phyloP scores from a whole-genome alignment of 2,797 vertebrate genomes.

The Lates japonicus region DNA sequence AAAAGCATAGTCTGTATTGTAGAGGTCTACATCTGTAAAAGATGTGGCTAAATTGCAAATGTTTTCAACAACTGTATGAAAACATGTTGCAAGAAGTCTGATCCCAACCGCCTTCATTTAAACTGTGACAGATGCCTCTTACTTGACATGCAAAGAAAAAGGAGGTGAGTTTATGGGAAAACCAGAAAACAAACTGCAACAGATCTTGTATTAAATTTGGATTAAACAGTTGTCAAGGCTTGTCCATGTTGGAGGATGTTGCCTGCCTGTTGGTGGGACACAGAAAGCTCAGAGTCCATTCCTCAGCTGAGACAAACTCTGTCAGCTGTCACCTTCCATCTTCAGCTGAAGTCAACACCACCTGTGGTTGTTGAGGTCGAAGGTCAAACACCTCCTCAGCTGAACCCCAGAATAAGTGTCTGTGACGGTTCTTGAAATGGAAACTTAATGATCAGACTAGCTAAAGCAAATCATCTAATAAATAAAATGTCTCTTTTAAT shows the following conservation, averaged over 20 bases:
- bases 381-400: conserved; percentile 51
- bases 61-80: no score
- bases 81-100: background rate
- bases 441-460: background rate
- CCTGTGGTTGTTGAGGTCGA: conserved; percentile 48
- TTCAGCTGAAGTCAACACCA: conserved; percentile 2
- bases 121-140: rapidly evolving
- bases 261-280: background rate
- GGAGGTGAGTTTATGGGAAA: background rate
- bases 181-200: background rate
- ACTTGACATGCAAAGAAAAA: background rate
- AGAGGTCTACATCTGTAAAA: no score
- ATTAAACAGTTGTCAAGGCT: conserved; percentile 27
- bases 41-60: no score
- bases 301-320: conserved; percentile 14
- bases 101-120: background rate
- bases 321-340: conserved; percentile 71
- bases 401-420: background rate
- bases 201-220: conserved; percentile 50
- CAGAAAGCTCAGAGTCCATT: background rate
- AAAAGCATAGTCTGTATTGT: no score
- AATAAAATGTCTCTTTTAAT: background rate
- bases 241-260: conserved; percentile 47
- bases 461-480: background rate
- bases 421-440: background rate